Conservation (phyloP, 2,888 invertebrate genomes). For the Tetranychus truncatus region DNA sequence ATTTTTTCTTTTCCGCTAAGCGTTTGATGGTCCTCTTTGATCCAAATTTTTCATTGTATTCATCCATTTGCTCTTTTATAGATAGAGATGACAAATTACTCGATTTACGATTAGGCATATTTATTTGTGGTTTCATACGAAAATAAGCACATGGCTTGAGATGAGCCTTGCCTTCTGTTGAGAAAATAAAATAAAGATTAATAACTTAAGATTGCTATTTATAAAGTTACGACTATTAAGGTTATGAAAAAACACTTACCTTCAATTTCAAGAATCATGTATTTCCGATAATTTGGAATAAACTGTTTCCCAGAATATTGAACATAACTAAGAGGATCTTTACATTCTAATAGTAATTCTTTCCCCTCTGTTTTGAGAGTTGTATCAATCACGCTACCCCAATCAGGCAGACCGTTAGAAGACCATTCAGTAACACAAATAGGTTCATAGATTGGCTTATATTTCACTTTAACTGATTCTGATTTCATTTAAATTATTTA, state of each 20-base stretch:
- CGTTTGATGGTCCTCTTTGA: not conserved
- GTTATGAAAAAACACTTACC: not conserved
- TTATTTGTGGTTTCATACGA: not conserved
- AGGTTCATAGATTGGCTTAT: not conserved
- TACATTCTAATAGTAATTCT: not conserved
- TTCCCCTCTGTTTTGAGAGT: not conserved
- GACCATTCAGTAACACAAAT: not conserved
- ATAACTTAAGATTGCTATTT: too few relatives aligned
- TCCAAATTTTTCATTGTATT: not conserved
- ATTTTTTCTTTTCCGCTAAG: not conserved
- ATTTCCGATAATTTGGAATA: not conserved
- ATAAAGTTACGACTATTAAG: too few relatives aligned
- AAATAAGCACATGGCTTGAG: not conserved
- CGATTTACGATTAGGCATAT: not conserved
- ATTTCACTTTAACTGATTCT: not conserved
- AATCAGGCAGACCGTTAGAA: not conserved
- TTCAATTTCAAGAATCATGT: not conserved
- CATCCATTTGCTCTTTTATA: not conserved
- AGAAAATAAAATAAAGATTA: too few relatives aligned
- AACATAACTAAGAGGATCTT: not conserved
- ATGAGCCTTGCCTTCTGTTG: not conserved
- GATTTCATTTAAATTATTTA: too few relatives aligned
- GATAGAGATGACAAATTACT: not conserved
- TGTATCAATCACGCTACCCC: not conserved
- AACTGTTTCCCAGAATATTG: not conserved